These are phyloP conservation scores for Aricia agestis DNA, from an alignment of 1,140 invertebrate species.

Conservation along the genomic window DNA sequence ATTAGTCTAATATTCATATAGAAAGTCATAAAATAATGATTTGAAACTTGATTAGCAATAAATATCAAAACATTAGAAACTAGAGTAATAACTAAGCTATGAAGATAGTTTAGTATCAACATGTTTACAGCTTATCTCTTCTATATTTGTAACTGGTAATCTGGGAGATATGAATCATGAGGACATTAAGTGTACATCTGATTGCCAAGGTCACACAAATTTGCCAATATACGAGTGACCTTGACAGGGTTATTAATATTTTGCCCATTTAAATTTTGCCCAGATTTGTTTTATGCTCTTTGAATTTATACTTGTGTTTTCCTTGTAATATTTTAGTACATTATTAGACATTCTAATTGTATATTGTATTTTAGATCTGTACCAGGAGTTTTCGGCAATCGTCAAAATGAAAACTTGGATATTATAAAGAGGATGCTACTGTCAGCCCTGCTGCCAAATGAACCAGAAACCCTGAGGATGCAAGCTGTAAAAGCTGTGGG, in stretches of 20 bases:
- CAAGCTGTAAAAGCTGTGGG: conserved; percentile 91
- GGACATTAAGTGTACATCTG: not conserved
- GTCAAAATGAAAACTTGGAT: conserved; percentile 93
- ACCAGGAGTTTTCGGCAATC: conserved; percentile 97
- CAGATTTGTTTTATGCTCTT: too few relatives aligned
- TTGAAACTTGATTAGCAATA: too few relatives aligned
- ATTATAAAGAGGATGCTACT: conserved; percentile 96
- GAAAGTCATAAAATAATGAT: too few relatives aligned
- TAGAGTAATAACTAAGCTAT: too few relatives aligned
- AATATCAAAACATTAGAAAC: too few relatives aligned
- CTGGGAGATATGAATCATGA: not conserved
- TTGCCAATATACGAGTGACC: not conserved
- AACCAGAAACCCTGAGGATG: conserved; percentile 84
- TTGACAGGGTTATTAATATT: not conserved
- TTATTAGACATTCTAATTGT: conserved; percentile 7
- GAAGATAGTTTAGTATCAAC: not conserved
- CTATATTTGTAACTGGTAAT: not conserved
- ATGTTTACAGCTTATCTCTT: not conserved
- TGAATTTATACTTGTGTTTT: too few relatives aligned
- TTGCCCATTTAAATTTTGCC: too few relatives aligned
- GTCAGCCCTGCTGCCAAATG: conserved; percentile 84
- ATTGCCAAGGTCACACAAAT: not conserved
- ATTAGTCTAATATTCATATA: too few relatives aligned
- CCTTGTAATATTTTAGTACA: too few relatives aligned
- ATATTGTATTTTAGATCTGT: conserved; percentile 82